These are phyloP conservation scores for Cisticola juncidis DNA, from an alignment of 2,113 vertebrate genomes.

Conservation along the genomic window DNA sequence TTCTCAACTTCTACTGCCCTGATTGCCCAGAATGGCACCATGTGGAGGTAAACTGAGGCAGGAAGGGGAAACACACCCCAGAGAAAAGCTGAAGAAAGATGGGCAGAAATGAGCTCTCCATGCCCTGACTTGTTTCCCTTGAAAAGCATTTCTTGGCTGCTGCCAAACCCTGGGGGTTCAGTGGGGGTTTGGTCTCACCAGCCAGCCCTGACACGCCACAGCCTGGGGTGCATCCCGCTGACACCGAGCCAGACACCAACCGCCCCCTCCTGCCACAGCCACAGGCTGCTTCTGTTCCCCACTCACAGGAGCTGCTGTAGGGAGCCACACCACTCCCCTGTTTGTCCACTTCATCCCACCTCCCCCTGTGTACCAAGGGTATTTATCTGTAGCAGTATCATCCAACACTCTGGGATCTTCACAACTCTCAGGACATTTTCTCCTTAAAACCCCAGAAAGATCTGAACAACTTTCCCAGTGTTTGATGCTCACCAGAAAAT, in stretches of 20 bases:
- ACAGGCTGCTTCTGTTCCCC: neutral
- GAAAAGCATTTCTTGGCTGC: neutral
- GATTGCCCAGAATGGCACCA: rapidly evolving
- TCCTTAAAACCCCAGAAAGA: neutral
- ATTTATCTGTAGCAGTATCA: neutral
- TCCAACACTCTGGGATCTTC: neutral
- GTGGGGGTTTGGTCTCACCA: neutral
- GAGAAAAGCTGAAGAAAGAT: neutral
- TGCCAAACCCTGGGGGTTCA: neutral
- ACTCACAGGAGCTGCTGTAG: rapidly evolving
- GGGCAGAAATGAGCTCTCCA: neutral
- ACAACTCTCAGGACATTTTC: neutral
- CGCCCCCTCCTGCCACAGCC: neutral
- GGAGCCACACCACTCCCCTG: neutral
- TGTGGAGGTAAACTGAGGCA: neutral
- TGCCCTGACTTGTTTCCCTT: neutral
- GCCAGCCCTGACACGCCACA: neutral
- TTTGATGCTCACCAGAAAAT: neutral
- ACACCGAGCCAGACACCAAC: neutral
- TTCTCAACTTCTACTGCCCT: neutral
- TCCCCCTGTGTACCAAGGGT: rapidly evolving
- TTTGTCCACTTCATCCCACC: neutral
- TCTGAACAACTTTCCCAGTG: too few species aligned
- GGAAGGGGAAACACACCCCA: neutral
- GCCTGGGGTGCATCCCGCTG: rapidly evolving